Conservation (phyloP, 2,113 vertebrate species). For the Chiloscyllium plagiosum region DNA sequence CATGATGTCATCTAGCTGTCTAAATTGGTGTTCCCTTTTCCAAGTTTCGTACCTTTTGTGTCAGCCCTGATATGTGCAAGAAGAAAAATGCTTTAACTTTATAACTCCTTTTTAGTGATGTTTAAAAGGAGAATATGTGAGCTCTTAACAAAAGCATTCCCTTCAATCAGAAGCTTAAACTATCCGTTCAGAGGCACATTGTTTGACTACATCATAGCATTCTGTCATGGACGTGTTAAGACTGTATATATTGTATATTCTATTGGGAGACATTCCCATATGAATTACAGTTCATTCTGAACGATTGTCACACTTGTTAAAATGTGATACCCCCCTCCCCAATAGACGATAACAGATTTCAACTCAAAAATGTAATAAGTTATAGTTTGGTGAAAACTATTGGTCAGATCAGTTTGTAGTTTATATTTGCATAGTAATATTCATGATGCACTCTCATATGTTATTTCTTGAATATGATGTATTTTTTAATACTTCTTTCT, state of each 20-base stretch:
- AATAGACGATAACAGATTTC: neutral
- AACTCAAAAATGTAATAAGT: neutral
- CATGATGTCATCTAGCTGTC: no score
- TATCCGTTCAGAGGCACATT: neutral
- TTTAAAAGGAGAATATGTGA: neutral
- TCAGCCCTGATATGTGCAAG: no score
- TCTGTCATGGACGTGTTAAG: neutral
- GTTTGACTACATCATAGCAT: neutral
- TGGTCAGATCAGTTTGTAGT: no score
- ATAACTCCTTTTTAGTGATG: no score
- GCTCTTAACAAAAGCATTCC: neutral
- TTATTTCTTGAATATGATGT: neutral
- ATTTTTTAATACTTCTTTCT: neutral
- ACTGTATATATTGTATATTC: neutral
- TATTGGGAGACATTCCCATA: neutral
- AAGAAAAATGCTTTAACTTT: no score
- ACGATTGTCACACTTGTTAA: neutral
- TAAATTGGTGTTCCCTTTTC: no score
- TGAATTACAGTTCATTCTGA: neutral
- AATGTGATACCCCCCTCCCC: no score
- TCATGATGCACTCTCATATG: neutral
- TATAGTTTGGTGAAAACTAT: neutral
- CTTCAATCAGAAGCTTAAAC: neutral
- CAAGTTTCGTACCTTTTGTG: no score
- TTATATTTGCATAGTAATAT: neutral